phyloP scores from a whole-genome alignment of 2,888 invertebrate species.

The Didymodactylos carnosus region DNA sequence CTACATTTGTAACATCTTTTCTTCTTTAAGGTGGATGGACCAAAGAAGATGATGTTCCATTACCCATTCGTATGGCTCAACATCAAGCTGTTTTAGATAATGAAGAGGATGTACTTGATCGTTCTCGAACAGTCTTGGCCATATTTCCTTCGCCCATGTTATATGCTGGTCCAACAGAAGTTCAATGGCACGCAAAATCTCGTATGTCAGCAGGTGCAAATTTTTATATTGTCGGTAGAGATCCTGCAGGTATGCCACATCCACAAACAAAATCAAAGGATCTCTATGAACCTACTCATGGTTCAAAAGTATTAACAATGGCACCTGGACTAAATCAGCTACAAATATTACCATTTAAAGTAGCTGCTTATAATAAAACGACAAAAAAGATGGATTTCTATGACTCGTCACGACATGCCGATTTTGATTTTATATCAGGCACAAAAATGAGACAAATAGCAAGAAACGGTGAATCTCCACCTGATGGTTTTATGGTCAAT shows the following conservation, averaged over 20 bases:
- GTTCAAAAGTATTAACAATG: slow-evolving; percentile 64
- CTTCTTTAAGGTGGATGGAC: slow-evolving; percentile 61
- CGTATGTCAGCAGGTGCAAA: slow-evolving; percentile 88
- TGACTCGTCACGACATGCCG: slow-evolving; percentile 64
- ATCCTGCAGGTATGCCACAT: slow-evolving; percentile 92
- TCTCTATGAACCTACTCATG: slow-evolving; percentile 78
- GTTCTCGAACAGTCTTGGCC: slow-evolving; percentile 64
- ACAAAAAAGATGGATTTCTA: slow-evolving; percentile 74
- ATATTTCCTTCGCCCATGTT: slow-evolving; percentile 99
- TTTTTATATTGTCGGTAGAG: slow-evolving; percentile 92
- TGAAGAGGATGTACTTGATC: slow-evolving; percentile 49
- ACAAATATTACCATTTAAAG: slow-evolving; percentile 50
- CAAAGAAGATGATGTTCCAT: slow-evolving; percentile 91
- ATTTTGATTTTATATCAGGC: slow-evolving; percentile 92
- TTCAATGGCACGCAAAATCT: slow-evolving; percentile 80
- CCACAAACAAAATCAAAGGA: slow-evolving; percentile 52
- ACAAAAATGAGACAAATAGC: slow-evolving; percentile 61
- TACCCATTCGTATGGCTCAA: slow-evolving; percentile 67
- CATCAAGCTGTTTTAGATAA: slow-evolving; percentile 60
- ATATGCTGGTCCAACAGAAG: slow-evolving; percentile 98
- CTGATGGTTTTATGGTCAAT: slow-evolving; percentile 92
- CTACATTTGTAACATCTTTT: neutral
- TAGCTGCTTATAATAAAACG: slow-evolving; percentile 82
- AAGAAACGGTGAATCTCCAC: slow-evolving; percentile 61
- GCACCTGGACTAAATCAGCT: slow-evolving; percentile 66